Evolutionary conservation across 1,140 invertebrate species (phyloP), one percentile per base, ranked within the genome.

Genomic region (Orchesella cincta): DNA sequence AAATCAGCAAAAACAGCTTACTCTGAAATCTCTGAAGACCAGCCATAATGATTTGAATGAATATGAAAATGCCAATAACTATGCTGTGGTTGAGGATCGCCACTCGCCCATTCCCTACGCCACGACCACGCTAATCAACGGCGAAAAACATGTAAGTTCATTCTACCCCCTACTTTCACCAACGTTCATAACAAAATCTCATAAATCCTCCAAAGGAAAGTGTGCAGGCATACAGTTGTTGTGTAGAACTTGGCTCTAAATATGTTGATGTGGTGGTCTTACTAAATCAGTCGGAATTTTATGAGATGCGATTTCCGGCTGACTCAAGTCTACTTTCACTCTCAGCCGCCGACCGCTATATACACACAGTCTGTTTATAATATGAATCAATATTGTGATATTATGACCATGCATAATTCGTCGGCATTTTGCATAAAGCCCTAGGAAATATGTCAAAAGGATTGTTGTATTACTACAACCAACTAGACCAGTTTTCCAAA

Each of bases 31-130:
- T 18, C 76, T 79, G 16, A 80, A 80, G 54, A 82, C 79, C 28
- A 79, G 78, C 34, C 57, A 75, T 34, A 78, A 82, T 64, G 71
- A 51, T 28, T 26, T 46, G 23, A 82, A 82, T 77, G 81, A 82
- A 51, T 82, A 82, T 64, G 81, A 82, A 74, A 82, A 82, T 77
- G 81, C 76, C 1, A 82, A 82, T 74, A 82, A 82, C 76, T 82
- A 82, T 62, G 81, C 81, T 29, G 81, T 82, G 14, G 81, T 82
- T 20, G 78, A 82, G 72, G 81, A 82, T 67, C 77, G 81, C n/a
- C 79, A 79, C 73, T 84, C 84, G 18, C 84, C 83, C 1, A 82
- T 84, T 57, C 81, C 84, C 18, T 83, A 84, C 76, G 83, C 84
- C 70, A 84, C 83, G 14, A 83, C 83, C 1, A 83, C 83, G 0